phyloP scores from a whole-genome alignment of 2,888 invertebrate species.

The Drosophila cognata region DNA sequence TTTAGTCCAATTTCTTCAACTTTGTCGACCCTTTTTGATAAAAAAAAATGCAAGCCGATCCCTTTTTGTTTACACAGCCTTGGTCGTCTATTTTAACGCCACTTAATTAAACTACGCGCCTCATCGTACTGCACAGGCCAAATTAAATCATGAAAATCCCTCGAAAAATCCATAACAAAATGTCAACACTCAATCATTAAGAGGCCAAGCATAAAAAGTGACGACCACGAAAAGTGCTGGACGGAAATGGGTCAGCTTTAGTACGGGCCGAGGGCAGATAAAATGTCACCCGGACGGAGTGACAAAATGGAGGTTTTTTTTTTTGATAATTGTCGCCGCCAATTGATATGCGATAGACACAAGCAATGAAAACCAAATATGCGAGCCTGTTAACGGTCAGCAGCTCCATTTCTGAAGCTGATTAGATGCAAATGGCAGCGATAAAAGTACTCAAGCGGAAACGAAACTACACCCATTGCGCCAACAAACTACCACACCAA shows the following conservation, averaged over 20 bases:
- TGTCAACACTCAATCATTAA: constrained; percentile 68
- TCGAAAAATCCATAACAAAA: constrained; percentile 38
- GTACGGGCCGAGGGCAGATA: constrained; percentile 1
- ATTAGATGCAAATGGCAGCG: constrained; percentile 73
- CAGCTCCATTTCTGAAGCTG: constrained; percentile 57
- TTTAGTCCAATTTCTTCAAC: constrained; percentile 20
- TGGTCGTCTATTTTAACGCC: constrained; percentile 34
- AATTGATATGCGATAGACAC: constrained; percentile 36
- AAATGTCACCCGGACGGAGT: constrained; percentile 7
- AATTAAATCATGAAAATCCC: constrained; percentile 38
- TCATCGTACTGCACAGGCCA: constrained; percentile 15
- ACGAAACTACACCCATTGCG: constrained; percentile 28
- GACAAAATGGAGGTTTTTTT: constrained; percentile 22
- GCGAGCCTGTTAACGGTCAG: constrained; percentile 39
- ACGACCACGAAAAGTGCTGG: constrained; percentile 19
- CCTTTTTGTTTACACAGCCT: constrained; percentile 21
- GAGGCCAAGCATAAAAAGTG: constrained; percentile 27
- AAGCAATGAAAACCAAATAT: constrained; percentile 62
- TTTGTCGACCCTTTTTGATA: constrained; percentile 31
- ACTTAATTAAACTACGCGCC: constrained; percentile 65
- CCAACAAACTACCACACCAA: constrained; percentile 40
- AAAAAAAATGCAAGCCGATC: constrained; percentile 7
- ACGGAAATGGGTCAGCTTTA: constrained; percentile 40
- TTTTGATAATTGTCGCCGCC: constrained; percentile 54
- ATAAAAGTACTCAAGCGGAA: constrained; percentile 62